Evolutionary conservation across 1,140 invertebrate species (phyloP), one percentile per base, ranked within the genome.

Genomic region (Sinonovacula constricta): DNA sequence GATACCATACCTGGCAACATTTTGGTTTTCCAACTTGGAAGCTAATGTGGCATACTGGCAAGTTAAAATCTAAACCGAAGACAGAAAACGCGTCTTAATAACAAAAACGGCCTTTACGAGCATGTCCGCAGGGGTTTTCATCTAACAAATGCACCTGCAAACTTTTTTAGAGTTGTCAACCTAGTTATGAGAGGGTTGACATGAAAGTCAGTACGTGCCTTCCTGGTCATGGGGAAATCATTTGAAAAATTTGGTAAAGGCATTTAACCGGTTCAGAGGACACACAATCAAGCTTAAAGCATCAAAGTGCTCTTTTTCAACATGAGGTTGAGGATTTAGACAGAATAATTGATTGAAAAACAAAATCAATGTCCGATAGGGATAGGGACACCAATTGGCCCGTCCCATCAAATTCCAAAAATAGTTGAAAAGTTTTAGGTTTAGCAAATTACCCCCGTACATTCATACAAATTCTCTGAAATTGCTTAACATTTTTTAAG

Each of bases 41-140:
- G 56, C 7, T 28, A 56, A 3, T 63, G 31, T 12, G 67, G 33
- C 39, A 33, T 79, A 72, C 36, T 72, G 65, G 54, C 68, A 79
- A 28, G 67, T 79, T 30, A 33, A 57, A 31, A 34, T 81, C 15
- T 24, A 70, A 24, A 15, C 36, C 24, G 34, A 65, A 22, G 69
- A 62, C 26, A 54, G 65, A 26, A 31, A 76, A 79, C 75, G 4
- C 51, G 71, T 5, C 79, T 83, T 69, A 33, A 54, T 12, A 71
- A 75, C 2, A 66, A 66, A 67, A 66, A 57, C 28, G 79, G 79
- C 0, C 22, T 71, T 1, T 81, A 68, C 49, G 67, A 80, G 51
- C 70, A n/a, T 57, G 28, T 15, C 1, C 1, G 59, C 22, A 80
- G 72, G 68, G 51, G 68, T 26, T 79, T 83, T 57, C 76, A 78